A percentile compares a stretch with the other conserved stretches of the same genome.
These are phyloP conservation scores for Tachuris rubrigastra DNA, from an alignment of 2,113 vertebrate genomes.

Conservation along the genomic window DNA sequence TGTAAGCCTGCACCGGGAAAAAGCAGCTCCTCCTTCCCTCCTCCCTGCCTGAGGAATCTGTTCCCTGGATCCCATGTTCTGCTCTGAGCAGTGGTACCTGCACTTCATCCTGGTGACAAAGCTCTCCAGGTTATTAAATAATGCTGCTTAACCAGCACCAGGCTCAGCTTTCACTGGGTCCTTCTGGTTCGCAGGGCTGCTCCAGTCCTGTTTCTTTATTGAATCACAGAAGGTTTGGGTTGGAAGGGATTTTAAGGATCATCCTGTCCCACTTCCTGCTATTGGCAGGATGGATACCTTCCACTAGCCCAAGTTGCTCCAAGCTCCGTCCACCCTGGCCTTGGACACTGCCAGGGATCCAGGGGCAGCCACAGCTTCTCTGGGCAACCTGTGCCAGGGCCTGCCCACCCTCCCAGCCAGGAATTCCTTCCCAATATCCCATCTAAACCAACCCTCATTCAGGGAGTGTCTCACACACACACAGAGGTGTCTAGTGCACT, in stretches of 20 bases:
- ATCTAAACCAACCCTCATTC: accelerated
- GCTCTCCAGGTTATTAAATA: neutral
- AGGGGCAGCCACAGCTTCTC: neutral
- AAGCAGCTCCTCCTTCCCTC: neutral
- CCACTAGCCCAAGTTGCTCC: neutral
- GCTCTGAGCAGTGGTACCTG: neutral
- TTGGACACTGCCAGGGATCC: neutral
- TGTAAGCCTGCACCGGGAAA: no score
- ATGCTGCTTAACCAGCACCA: neutral
- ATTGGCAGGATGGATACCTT: neutral
- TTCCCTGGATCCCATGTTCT: accelerated
- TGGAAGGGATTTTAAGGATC: accelerated
- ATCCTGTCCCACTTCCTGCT: neutral
- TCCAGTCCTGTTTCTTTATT: neutral
- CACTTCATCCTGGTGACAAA: neutral
- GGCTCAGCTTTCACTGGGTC: neutral
- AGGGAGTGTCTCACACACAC: neutral
- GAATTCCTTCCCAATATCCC: neutral
- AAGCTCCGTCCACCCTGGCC: neutral
- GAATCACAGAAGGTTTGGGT: neutral
- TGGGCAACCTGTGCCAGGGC: neutral
- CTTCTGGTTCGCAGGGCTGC: neutral
- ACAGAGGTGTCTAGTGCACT: accelerated
- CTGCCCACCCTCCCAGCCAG: neutral
- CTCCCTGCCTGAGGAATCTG: neutral